Base-by-base conservation (phyloP, 2,888 invertebrate species). In the Charanyca ferruginea region DNA sequence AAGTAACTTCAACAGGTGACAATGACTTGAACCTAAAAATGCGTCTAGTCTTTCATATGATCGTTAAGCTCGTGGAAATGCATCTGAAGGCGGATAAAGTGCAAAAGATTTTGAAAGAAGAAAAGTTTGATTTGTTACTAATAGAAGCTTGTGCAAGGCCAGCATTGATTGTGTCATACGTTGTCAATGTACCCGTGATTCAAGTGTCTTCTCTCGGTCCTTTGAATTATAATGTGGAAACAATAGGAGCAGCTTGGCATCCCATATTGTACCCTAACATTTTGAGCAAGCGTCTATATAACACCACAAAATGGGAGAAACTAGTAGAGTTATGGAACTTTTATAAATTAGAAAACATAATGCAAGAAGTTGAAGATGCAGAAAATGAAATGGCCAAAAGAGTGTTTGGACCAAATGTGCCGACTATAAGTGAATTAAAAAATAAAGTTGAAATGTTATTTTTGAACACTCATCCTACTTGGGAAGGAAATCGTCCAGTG, bases 381-480 rank as follows among this genome's bases (percentile, higher is more conserved):
- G 83, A 83, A 20, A 62, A 86, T 64, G 42, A 64, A 42, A 57
- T 81, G 51, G 45, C 77, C 0, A 81, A 57, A 45, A 65, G 51
- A 58, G n/a, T 80, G 16, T 86, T 88, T 70, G 90, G 89, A 4
- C 51, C 78, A 5, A 63, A 85, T 42, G 59, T 77, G 4, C 86
- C 87, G 1, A 28, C 65, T 5, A 11, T 87, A 1, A 67, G 25
- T 11, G 81, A 84, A 52, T 71, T 89, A 25, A 60, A 54, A n/a
- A 76, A 85, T 20, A 87, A 86, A 58, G 82, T 91, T 16, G 89
- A 91, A 53, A 80, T 94, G 84, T 51, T 94, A 18, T 89, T 95
- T 68, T 52, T 93, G 1, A 95, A 95, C 73, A 79, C 85, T 2
- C 88, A 95, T 83, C 89, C 90, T 0, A 68, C 91, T 7, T 90